Evolutionary conservation across 1,140 invertebrate species (phyloP).

Genomic region (Eriocheir sinensis): DNA sequence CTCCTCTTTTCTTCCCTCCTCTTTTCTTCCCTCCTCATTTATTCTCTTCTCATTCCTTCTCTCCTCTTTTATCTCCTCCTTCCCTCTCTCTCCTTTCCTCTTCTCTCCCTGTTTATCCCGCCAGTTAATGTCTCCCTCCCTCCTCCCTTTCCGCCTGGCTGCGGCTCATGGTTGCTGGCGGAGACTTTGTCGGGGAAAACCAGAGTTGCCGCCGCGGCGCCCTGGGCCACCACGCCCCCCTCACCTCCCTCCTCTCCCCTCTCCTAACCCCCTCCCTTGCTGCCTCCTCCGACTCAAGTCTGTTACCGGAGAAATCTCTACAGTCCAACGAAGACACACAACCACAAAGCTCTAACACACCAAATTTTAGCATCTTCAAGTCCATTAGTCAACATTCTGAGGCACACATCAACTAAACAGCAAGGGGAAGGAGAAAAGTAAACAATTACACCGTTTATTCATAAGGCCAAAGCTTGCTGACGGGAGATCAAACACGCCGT

Average conservation of each 20-base stretch:
- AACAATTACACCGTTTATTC: too few species aligned
- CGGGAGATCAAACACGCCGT: too few species aligned
- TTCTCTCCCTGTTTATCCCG: not conserved
- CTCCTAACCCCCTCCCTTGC: not conserved
- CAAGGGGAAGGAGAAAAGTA: too few species aligned
- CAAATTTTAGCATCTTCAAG: too few species aligned
- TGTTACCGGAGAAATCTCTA: too few species aligned
- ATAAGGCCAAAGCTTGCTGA: too few species aligned
- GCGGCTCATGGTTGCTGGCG: not conserved
- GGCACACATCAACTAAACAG: too few species aligned
- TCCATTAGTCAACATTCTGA: too few species aligned
- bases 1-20: not conserved
- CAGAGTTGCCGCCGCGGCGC: not conserved
- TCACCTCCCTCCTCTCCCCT: constrained; percentile 26
- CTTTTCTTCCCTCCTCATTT: not conserved
- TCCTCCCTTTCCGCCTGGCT: not conserved
- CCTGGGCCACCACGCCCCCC: constrained; percentile 4
- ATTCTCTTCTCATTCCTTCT: not conserved
- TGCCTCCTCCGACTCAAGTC: not conserved
- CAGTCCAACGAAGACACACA: too few species aligned
- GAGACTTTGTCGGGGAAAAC: not conserved
- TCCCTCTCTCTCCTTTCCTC: not conserved
- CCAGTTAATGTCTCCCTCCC: too few species aligned
- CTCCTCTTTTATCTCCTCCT: too few species aligned
- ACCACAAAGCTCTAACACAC: too few species aligned